Conservation (phyloP, 2,113 vertebrate genomes). For the Dasyurus viverrinus region DNA sequence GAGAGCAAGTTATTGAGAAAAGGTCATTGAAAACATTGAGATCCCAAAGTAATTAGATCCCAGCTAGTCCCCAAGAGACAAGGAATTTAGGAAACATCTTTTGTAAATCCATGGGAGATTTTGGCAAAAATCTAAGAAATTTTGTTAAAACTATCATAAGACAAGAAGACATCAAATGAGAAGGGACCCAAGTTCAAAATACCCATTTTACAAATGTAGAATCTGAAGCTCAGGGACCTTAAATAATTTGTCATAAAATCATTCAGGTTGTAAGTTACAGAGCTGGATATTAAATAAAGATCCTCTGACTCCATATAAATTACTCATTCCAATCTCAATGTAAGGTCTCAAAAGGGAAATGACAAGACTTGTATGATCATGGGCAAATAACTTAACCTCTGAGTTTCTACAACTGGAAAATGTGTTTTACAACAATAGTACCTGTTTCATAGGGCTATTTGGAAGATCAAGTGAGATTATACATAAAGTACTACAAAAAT, state of each 20-base stretch:
- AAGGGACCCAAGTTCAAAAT: background rate
- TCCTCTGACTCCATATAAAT: background rate
- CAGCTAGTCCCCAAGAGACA: background rate
- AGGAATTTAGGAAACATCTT: background rate
- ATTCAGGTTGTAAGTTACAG: background rate
- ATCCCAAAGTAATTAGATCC: background rate
- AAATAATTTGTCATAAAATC: background rate
- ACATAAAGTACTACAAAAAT: background rate
- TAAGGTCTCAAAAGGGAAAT: background rate
- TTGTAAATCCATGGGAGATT: background rate
- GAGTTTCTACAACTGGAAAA: background rate
- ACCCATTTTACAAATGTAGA: background rate
- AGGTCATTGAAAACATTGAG: background rate
- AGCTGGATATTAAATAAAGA: background rate
- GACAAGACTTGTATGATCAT: background rate
- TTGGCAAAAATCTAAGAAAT: background rate
- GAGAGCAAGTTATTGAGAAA: background rate
- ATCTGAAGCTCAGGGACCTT: background rate
- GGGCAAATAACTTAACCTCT: background rate
- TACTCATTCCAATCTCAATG: background rate
- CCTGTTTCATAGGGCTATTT: background rate
- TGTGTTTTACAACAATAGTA: background rate
- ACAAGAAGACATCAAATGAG: background rate
- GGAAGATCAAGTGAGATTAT: background rate
- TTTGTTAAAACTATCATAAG: background rate